Conservation (phyloP, 2,888 invertebrate species). For the Liodrosophila aerea region DNA sequence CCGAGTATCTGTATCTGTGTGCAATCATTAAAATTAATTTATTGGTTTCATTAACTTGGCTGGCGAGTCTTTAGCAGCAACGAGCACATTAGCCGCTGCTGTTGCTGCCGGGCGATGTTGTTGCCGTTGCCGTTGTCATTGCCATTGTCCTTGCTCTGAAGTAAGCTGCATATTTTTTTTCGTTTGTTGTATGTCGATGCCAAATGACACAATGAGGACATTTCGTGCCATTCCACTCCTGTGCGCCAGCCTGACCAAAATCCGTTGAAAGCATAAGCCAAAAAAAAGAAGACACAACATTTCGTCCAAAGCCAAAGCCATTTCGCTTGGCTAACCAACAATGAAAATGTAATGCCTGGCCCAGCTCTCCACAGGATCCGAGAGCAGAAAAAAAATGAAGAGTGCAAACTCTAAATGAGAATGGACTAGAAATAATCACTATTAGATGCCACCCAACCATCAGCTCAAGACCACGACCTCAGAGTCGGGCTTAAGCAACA, state of each 20-base stretch:
- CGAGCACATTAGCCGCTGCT: constrained; percentile 58
- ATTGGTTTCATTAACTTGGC: constrained; percentile 80
- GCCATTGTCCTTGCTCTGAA: constrained; percentile 15
- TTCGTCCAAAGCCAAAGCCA: constrained; percentile 35
- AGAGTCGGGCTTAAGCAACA: constrained; percentile 48
- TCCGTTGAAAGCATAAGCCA: constrained; percentile 72
- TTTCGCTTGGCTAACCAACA: constrained; percentile 75
- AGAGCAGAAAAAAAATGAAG: constrained; percentile 33
- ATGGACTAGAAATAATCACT: constrained; percentile 73
- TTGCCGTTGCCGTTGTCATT: not conserved
- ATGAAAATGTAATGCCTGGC: constrained; percentile 68
- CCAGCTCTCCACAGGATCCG: not conserved
- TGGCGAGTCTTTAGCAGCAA: constrained; percentile 61
- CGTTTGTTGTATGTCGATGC: constrained; percentile 58
- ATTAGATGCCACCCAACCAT: constrained; percentile 54
- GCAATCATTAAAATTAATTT: constrained; percentile 79
- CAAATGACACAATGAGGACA: constrained; percentile 69
- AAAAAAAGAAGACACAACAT: constrained; percentile 38
- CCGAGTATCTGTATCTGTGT: constrained; percentile 50
- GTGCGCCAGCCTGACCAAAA: constrained; percentile 62
- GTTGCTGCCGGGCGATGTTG: constrained; percentile 10
- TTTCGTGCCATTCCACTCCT: constrained; percentile 47
- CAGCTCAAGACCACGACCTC: constrained; percentile 15
- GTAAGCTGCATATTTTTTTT: constrained; percentile 53
- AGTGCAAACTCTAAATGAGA: constrained; percentile 56